phyloP scores from a whole-genome alignment of 1,140 invertebrate genomes.

The Drosophila setifemur region DNA sequence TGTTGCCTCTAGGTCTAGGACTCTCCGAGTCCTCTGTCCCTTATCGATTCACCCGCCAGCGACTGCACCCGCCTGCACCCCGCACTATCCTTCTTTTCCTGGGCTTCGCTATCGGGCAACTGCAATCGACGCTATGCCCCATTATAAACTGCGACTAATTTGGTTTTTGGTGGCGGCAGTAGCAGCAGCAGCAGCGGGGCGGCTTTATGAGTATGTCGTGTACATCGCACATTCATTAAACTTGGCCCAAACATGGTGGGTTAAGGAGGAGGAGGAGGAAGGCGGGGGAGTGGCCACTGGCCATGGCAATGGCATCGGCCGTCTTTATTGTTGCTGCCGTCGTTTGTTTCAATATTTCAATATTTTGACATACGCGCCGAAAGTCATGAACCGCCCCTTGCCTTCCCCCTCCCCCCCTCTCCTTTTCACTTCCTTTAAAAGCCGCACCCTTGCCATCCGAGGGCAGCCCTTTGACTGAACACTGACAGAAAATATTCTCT shows the following conservation, averaged over 20 bases:
- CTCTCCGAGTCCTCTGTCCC: not conserved
- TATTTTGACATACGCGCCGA: slow-evolving; percentile 76
- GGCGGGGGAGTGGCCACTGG: slow-evolving; percentile 12
- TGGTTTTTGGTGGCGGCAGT: slow-evolving; percentile 48
- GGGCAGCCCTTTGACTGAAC: slow-evolving; percentile 21
- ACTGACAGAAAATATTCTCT: not conserved
- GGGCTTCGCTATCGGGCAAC: slow-evolving; percentile 45
- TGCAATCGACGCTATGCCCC: slow-evolving; percentile 51
- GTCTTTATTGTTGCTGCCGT: slow-evolving; percentile 36
- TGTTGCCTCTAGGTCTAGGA: not conserved
- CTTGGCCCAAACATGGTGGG: slow-evolving; percentile 25
- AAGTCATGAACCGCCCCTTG: slow-evolving; percentile 45
- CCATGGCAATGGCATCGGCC: slow-evolving; percentile 17
- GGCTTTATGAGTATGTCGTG: slow-evolving; percentile 72
- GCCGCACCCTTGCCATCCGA: slow-evolving; percentile 31
- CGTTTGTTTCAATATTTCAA: slow-evolving; percentile 76
- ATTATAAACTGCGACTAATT: slow-evolving; percentile 64
- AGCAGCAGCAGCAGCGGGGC: slow-evolving; percentile 29
- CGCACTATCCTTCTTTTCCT: not conserved
- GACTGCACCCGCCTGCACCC: slow-evolving; percentile 11
- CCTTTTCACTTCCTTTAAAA: not conserved
- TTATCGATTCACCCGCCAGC: slow-evolving; percentile 44
- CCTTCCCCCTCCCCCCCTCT: not conserved
- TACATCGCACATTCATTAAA: slow-evolving; percentile 77
- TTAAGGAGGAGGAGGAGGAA: not conserved